These are phyloP conservation scores for Coregonus suidteri DNA, from an alignment of 2,797 vertebrate genomes.

Conservation along the genomic window DNA sequence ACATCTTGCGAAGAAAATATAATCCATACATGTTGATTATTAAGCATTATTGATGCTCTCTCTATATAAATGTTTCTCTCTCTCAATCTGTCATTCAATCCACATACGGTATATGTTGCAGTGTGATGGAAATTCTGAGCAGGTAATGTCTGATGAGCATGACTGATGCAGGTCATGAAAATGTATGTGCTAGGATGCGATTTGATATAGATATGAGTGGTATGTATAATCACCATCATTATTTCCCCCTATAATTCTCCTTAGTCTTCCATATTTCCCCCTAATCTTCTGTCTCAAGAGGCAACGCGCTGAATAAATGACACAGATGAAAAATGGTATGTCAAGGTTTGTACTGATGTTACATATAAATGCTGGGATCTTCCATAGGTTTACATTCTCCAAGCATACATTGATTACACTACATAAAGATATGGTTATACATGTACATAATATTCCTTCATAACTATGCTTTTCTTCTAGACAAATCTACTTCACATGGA, in stretches of 20 bases:
- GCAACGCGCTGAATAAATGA: conserved; percentile 31
- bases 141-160: not conserved
- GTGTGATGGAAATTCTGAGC: not conserved
- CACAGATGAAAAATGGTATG: conserved; percentile 22
- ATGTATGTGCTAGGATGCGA: not conserved
- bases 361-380: conserved; percentile 46
- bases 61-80: not conserved
- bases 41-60: not conserved
- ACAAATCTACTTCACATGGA: conserved; percentile 63
- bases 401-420: conserved; percentile 56
- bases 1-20: not conserved
- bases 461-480: conserved; percentile 48
- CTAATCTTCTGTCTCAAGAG: not conserved
- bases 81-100: not conserved
- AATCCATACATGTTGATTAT: conserved; percentile 1
- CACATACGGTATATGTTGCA: not conserved
- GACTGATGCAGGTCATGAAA: not conserved
- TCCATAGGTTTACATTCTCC: conserved; percentile 54
- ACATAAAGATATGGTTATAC: conserved; percentile 60
- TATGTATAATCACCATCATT: not conserved
- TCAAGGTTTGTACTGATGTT: conserved; percentile 61
- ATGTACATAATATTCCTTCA: conserved; percentile 45
- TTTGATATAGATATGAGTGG: not conserved
- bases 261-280: too few species aligned
- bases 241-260: too few species aligned